phyloP scores from a whole-genome alignment of 2,888 invertebrate genomes.

The Noctua fimbriata region DNA sequence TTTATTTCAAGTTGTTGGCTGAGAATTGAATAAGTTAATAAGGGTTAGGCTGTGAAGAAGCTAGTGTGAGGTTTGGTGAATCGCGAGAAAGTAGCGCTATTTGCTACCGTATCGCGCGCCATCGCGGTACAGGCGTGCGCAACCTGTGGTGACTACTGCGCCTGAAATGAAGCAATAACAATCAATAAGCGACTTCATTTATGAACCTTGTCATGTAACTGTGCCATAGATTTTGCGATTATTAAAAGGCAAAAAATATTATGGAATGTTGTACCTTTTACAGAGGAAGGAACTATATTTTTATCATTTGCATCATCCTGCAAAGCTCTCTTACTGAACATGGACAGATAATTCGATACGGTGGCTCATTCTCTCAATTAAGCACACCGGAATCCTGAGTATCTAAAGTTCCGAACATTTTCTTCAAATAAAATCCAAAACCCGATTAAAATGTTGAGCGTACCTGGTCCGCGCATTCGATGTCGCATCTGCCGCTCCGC shows the following conservation, averaged over 20 bases:
- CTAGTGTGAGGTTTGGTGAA: conserved; percentile 88
- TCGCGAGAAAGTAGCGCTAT: conserved; percentile 89
- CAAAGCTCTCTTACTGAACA: not conserved
- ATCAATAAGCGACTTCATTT: conserved; percentile 13
- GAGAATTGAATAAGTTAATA: conserved; percentile 58
- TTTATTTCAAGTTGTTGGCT: conserved; percentile 59
- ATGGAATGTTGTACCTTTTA: no score
- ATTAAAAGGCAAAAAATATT: not conserved
- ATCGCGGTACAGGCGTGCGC: conserved; percentile 78
- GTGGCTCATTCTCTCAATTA: not conserved
- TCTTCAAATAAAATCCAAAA: not conserved
- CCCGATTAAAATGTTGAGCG: conserved; percentile 71
- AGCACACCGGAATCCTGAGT: not conserved
- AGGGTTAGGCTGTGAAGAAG: conserved; percentile 67
- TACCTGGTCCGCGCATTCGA: conserved; percentile 74
- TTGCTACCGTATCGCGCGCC: conserved; percentile 90
- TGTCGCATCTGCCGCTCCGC: conserved; percentile 87
- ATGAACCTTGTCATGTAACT: not conserved
- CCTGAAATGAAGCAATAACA: conserved; percentile 53
- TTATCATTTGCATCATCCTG: not conserved
- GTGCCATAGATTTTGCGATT: not conserved
- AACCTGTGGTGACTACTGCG: conserved; percentile 70
- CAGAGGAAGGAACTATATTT: not conserved
- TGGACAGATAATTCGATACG: not conserved
- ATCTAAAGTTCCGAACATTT: not conserved